phyloP scores from a whole-genome alignment of 2,113 vertebrate genomes.

The Gambusia affinis region DNA sequence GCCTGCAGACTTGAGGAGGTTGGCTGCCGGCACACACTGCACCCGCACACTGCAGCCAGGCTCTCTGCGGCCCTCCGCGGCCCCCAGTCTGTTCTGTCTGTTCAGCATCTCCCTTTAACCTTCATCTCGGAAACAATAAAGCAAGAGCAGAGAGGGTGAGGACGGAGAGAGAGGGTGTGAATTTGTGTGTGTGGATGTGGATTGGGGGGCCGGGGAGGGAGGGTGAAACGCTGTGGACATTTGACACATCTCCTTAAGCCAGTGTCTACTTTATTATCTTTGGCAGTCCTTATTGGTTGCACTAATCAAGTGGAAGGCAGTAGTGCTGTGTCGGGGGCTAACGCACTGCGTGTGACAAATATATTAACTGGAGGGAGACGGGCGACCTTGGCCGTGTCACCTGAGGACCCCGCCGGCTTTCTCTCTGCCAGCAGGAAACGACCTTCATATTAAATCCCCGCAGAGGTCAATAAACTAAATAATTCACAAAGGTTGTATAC shows the following conservation, averaged over 20 bases:
- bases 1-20: conserved; percentile 44
- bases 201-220: conserved; percentile 31
- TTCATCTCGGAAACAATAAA: conserved; percentile 84
- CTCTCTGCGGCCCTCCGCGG: conserved; percentile 37
- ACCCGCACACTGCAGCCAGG: conserved; percentile 53
- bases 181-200: conserved; percentile 31
- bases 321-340: conserved; percentile 65
- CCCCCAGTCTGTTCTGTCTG: conserved; percentile 78
- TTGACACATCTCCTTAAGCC: conserved; percentile 85
- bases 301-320: conserved; percentile 85
- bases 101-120: conserved; percentile 83
- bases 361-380: conserved; percentile 81
- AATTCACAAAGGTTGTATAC: conserved; percentile 84
- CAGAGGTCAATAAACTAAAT: conserved; percentile 88
- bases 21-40: conserved; percentile 50
- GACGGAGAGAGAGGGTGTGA: conserved; percentile 50
- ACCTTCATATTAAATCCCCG: conserved; percentile 85
- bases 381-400: conserved; percentile 83
- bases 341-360: conserved; percentile 81
- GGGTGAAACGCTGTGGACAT: conserved; percentile 73
- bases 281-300: conserved; percentile 84
- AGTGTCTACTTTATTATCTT: conserved; percentile 83
- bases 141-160: conserved; percentile 72
- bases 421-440: conserved; percentile 80
- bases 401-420: conserved; percentile 80